phyloP scores from a whole-genome alignment of 2,113 vertebrate genomes.

The Arvicanthis niloticus region DNA sequence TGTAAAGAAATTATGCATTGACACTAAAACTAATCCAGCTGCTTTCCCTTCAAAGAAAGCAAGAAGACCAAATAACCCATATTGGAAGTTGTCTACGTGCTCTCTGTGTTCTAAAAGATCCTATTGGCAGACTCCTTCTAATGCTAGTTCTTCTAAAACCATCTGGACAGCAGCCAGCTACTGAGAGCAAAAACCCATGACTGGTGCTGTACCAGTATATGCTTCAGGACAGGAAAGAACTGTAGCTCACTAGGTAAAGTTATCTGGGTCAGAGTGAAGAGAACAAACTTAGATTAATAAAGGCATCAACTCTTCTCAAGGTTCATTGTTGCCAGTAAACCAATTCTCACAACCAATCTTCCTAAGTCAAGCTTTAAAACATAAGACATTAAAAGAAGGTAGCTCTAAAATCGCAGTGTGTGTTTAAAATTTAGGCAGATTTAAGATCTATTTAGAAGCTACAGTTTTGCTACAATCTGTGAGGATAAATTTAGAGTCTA shows the following conservation, averaged over 20 bases:
- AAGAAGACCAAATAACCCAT: neutral
- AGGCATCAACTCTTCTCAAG: neutral
- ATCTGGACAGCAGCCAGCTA: neutral
- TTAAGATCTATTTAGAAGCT: constrained; percentile 4
- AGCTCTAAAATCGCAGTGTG: neutral
- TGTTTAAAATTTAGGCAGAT: constrained; percentile 18
- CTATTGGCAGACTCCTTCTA: neutral
- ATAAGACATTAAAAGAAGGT: neutral
- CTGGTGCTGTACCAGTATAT: neutral
- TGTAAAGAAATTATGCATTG: neutral
- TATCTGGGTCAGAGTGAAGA: neutral
- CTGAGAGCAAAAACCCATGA: neutral
- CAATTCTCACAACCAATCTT: neutral
- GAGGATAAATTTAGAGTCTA: neutral
- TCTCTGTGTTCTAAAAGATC: neutral
- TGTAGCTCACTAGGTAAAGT: neutral
- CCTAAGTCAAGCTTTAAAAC: constrained; percentile 44
- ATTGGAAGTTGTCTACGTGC: neutral
- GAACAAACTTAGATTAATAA: constrained; percentile 11
- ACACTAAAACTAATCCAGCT: neutral
- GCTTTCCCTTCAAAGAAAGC: constrained; percentile 31
- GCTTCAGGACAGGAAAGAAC: neutral
- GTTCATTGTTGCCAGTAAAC: constrained; percentile 41
- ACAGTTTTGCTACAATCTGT: neutral
- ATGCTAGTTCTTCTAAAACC: neutral